Conservation (phyloP, 2,113 vertebrate genomes). For the Thoracochromis brauschi region DNA sequence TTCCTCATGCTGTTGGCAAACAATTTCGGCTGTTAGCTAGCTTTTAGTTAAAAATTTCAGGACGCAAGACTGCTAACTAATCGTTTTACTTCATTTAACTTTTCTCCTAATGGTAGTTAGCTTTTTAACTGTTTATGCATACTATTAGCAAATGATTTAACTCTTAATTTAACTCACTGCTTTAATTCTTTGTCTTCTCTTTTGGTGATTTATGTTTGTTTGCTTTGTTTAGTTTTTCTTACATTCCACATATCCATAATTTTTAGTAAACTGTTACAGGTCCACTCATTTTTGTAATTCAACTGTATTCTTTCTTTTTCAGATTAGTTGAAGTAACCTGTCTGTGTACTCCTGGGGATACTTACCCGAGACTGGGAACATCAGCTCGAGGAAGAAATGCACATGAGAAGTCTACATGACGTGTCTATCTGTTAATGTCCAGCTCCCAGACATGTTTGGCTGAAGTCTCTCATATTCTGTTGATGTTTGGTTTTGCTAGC, state of each 20-base stretch:
- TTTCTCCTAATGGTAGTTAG: neutral
- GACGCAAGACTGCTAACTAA: neutral
- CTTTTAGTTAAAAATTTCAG: neutral
- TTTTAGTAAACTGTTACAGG: neutral
- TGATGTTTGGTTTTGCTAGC: constrained; percentile 15
- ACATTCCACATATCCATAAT: neutral
- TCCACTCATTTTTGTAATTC: neutral
- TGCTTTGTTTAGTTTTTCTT: neutral
- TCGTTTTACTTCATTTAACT: neutral
- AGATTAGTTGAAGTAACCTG: neutral
- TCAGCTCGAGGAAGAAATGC: neutral
- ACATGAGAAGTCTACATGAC: neutral
- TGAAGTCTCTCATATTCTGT: constrained; percentile 19
- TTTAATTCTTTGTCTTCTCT: neutral
- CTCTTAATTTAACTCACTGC: neutral
- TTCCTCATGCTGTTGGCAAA: neutral
- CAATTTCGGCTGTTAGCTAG: neutral
- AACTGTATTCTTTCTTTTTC: neutral
- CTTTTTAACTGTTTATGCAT: neutral
- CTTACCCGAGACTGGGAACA: neutral
- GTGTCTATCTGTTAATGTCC: neutral
- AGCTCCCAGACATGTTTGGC: constrained; percentile 5
- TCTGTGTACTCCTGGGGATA: neutral
- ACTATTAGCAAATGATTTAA: neutral
- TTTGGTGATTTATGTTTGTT: neutral